Evolutionary conservation across 53 echinoderm and acorn worm genomes (phyloP).

Genomic region (Arbacia lixula): DNA sequence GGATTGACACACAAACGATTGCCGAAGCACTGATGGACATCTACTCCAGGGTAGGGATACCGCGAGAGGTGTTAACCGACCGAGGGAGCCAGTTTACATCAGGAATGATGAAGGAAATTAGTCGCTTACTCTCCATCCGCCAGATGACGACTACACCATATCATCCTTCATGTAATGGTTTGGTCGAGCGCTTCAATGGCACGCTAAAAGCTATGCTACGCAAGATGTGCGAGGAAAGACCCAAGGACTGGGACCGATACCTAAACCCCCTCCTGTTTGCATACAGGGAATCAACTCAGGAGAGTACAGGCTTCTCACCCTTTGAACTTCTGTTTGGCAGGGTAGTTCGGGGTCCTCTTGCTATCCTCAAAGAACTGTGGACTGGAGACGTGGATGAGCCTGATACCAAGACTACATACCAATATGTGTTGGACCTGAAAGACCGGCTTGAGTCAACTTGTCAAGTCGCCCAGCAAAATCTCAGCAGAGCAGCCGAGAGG

Average conservation of each 20-base stretch:
- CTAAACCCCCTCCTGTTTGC: slow-evolving; percentile 56
- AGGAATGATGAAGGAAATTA: slow-evolving; percentile 51
- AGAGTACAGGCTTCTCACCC: slow-evolving; percentile 47
- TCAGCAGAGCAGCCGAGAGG: background rate
- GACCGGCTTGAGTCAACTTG: slow-evolving; percentile 65
- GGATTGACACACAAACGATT: slow-evolving; percentile 12
- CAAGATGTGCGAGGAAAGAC: slow-evolving; percentile 34
- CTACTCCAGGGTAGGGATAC: slow-evolving; percentile 26
- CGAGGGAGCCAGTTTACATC: slow-evolving; percentile 59
- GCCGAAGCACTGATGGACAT: background rate
- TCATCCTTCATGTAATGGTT: slow-evolving; percentile 16
- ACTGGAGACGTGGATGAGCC: slow-evolving; percentile 11
- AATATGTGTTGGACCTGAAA: slow-evolving; percentile 35
- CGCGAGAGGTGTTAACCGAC: slow-evolving; percentile 32
- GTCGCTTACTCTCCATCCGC: slow-evolving; percentile 44
- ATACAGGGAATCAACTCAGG: slow-evolving; percentile 45
- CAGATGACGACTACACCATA: slow-evolving; percentile 56
- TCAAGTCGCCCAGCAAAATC: slow-evolving; percentile 51
- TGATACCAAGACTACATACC: slow-evolving; percentile 35
- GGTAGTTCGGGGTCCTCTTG: slow-evolving; percentile 46
- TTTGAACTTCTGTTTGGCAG: slow-evolving; percentile 45
- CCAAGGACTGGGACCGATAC: slow-evolving; percentile 48
- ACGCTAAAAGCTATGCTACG: slow-evolving; percentile 17
- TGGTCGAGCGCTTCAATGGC: slow-evolving; percentile 9
- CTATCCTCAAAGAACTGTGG: slow-evolving; percentile 45